phyloP scores from a whole-genome alignment of 2,113 vertebrate species.

The Pollimyrus isidori region DNA sequence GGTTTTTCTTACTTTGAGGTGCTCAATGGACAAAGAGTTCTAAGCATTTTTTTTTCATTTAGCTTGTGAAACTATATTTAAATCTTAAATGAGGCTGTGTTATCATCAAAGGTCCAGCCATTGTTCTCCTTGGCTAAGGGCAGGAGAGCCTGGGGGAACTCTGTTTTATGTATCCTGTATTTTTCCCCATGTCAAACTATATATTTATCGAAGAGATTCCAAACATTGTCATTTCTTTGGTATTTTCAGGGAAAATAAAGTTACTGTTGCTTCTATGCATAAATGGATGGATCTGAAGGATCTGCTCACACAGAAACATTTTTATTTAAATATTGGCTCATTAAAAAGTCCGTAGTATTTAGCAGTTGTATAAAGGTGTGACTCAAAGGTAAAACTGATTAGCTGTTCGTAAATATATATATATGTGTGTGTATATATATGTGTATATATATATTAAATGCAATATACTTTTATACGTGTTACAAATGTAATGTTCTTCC shows the following conservation, averaged over 20 bases:
- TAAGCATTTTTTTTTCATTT: background rate
- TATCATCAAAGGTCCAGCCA: background rate
- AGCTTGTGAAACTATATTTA: background rate
- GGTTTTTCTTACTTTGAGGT: background rate
- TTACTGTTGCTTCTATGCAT: background rate
- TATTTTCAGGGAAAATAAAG: background rate
- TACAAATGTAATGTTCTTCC: background rate
- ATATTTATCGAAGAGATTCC: background rate
- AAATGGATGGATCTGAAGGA: background rate
- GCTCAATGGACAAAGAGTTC: background rate
- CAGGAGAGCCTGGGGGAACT: background rate
- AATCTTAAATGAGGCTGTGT: background rate
- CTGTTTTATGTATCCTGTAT: background rate
- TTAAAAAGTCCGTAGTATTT: background rate
- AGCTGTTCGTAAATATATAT: background rate
- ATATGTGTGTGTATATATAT: no score
- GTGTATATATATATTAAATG: no score
- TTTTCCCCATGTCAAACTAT: background rate
- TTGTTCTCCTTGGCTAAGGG: background rate
- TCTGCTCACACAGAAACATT: background rate
- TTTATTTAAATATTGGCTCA: background rate
- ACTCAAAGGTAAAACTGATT: background rate
- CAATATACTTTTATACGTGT: background rate
- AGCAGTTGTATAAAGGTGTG: background rate
- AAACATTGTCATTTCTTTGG: background rate